phyloP scores from a whole-genome alignment of 2,888 invertebrate species.

The Platynereis dumerilii region DNA sequence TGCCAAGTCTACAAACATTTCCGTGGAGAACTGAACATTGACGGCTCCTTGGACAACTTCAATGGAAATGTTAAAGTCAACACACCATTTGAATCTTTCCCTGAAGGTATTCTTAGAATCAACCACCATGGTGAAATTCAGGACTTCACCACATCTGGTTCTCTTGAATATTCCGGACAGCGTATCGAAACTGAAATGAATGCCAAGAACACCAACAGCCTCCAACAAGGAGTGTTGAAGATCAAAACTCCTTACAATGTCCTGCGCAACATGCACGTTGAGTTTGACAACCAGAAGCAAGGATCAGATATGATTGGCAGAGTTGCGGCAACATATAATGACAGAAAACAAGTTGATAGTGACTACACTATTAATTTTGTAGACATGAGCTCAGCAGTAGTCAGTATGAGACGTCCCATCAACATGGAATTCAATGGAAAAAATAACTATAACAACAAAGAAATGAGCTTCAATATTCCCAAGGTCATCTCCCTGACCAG shows the following conservation, averaged over 20 bases:
- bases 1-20: neutral
- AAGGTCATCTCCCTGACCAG: too few species aligned
- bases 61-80: slow-evolving; percentile 1
- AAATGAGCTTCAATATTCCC: too few species aligned
- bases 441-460: too few species aligned
- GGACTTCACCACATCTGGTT: slow-evolving; percentile 24
- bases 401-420: too few species aligned
- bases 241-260: neutral
- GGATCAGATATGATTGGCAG: neutral
- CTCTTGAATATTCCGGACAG: neutral
- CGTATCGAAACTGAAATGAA: neutral
- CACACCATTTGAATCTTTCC: neutral
- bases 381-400: too few species aligned
- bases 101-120: too few species aligned
- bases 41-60: slow-evolving; percentile 13
- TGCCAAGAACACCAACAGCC: neutral
- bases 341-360: neutral
- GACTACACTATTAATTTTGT: neutral
- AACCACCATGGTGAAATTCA: too few species aligned
- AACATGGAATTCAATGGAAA: too few species aligned
- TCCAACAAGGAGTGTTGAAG: neutral
- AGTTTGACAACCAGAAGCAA: neutral
- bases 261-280: neutral
- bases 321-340: neutral
- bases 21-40: neutral